Evolutionary conservation across 1,140 invertebrate genomes (phyloP).

Genomic region (Drosophila punjabiensis): DNA sequence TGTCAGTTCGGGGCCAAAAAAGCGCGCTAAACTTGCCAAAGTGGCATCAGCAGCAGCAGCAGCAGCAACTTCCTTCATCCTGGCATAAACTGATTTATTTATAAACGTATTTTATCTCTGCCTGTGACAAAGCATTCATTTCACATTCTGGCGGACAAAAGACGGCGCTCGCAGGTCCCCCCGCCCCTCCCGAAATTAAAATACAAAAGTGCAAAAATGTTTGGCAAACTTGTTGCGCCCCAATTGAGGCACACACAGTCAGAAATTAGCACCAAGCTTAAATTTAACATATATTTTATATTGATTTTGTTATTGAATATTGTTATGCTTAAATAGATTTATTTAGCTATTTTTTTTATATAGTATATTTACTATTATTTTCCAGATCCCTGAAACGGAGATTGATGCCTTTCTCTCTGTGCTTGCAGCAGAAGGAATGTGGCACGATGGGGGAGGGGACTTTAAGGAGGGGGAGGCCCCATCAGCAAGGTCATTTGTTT

Average conservation of each 20-base stretch:
- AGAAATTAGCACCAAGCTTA: not conserved
- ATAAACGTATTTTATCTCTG: slow-evolving; percentile 79
- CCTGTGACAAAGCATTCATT: slow-evolving; percentile 63
- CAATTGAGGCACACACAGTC: slow-evolving; percentile 11
- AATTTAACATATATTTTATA: not conserved
- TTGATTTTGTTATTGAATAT: no score
- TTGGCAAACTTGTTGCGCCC: slow-evolving; percentile 77
- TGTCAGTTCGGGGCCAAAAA: slow-evolving; percentile 18
- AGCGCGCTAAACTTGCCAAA: slow-evolving; percentile 46
- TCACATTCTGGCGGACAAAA: slow-evolving; percentile 61
- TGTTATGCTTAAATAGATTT: not conserved
- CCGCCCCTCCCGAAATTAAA: slow-evolving; percentile 47
- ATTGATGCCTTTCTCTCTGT: slow-evolving; percentile 2
- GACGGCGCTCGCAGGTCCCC: slow-evolving; percentile 10
- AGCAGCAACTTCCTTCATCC: slow-evolving; percentile 65
- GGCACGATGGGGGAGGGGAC: not conserved
- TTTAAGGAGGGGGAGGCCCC: slow-evolving; percentile 6
- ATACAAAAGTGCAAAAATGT: slow-evolving; percentile 71
- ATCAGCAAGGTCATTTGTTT: slow-evolving; percentile 80
- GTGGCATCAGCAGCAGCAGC: slow-evolving; percentile 32
- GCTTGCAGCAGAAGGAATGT: slow-evolving; percentile 11
- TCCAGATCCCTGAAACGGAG: no score
- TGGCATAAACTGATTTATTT: slow-evolving; percentile 78
- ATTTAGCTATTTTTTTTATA: no score
- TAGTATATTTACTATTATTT: not conserved